Evolutionary conservation across 2,113 vertebrate genomes (phyloP).

Genomic region (Anthoscopus minutus): DNA sequence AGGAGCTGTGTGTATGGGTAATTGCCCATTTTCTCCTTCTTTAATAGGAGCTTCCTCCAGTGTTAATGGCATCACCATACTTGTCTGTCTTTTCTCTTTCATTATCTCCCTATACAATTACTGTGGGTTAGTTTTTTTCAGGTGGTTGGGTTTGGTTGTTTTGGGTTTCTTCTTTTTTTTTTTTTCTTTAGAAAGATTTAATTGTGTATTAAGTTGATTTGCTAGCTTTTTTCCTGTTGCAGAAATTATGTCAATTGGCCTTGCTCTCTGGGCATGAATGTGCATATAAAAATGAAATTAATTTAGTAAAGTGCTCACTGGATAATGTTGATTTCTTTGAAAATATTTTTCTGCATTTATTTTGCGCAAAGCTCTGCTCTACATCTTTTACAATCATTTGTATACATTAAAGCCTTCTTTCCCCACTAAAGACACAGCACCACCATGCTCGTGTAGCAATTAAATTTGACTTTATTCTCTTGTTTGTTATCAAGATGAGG

Average conservation of each 20-base stretch:
- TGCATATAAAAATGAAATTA: neutral
- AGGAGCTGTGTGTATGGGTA: neutral
- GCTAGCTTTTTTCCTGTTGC: neutral
- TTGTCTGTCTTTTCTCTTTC: neutral
- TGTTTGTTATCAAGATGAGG: accelerated
- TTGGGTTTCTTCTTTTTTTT: neutral
- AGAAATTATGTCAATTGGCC: neutral
- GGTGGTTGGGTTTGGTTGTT: neutral
- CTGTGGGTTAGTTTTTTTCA: neutral
- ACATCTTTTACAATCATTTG: neutral
- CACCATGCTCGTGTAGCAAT: accelerated
- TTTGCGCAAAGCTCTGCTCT: neutral
- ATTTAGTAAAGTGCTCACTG: neutral
- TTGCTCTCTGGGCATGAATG: neutral
- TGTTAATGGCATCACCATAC: neutral
- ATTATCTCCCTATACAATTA: neutral
- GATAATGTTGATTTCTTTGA: neutral
- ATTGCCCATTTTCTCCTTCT: neutral
- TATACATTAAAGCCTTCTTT: neutral
- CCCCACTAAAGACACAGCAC: neutral
- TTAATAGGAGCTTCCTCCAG: no score
- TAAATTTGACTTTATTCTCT: neutral
- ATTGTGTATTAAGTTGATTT: neutral
- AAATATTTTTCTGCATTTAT: neutral
- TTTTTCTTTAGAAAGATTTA: neutral